A percentile compares a stretch with the other conserved stretches of the same genome.
These are phyloP conservation scores for Andrena minutula DNA, from an alignment of 2,888 invertebrate species.

Conservation along the genomic window DNA sequence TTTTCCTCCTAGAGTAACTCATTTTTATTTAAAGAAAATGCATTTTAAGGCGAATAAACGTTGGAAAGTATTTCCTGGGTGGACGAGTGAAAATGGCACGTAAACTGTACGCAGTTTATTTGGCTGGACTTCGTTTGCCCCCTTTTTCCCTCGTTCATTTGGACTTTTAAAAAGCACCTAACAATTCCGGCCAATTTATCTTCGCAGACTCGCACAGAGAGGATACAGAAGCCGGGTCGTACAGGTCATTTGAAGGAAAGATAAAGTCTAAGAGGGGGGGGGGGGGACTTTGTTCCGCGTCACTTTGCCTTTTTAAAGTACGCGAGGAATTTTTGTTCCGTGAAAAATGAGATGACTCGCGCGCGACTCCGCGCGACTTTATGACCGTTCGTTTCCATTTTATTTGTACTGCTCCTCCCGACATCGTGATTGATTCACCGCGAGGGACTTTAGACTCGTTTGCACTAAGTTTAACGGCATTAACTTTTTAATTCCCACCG, in stretches of 20 bases:
- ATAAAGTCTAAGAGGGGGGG: slow-evolving; percentile 42
- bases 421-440: slow-evolving; percentile 21
- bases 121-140: slow-evolving; percentile 20
- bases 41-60: neutral
- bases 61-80: neutral
- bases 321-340: slow-evolving; percentile 15
- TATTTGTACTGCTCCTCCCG: neutral
- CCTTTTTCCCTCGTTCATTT: slow-evolving; percentile 28
- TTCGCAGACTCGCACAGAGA: slow-evolving; percentile 31
- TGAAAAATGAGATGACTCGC: slow-evolving; percentile 19
- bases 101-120: slow-evolving; percentile 43
- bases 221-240: slow-evolving; percentile 14
- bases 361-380: neutral
- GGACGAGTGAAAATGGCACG: neutral
- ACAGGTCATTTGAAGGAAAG: slow-evolving; percentile 55
- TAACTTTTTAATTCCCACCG: slow-evolving; percentile 36
- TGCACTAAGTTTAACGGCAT: slow-evolving; percentile 14
- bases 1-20: neutral
- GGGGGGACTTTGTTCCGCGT: slow-evolving; percentile 46
- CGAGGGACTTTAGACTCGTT: neutral
- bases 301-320: slow-evolving; percentile 22
- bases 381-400: slow-evolving; percentile 16
- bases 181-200: slow-evolving; percentile 65
- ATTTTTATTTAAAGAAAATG: neutral
- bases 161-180: slow-evolving; percentile 53